Base-by-base conservation (phyloP, 30 jellyfish, hydroid and myxozoan species). In the Chironex yamaguchii region DNA sequence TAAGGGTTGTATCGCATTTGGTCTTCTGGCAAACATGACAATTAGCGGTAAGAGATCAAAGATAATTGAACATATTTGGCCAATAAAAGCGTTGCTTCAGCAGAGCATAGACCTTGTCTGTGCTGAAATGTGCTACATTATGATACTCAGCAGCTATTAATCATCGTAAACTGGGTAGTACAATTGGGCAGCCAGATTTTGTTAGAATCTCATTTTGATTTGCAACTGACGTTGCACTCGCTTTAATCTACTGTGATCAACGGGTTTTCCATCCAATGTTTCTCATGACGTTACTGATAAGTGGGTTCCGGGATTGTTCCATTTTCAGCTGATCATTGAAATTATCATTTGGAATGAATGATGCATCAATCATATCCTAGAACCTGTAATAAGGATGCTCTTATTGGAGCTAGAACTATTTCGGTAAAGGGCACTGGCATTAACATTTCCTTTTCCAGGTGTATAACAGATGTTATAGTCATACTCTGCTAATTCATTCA, bases 41-140 rank as follows among this genome's bases (percentile, higher is more conserved):
- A 52, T 58, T 20, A 54, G n/a, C 49, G 27, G 33, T 25, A 34
- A 58, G 66, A 13, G 71, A 30, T 26, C 28, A 13, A 62, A 80
- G 63, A 51, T 62, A 24, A 49, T 31, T 62, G 85, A 29, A 36
- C 91, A 80, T 80, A 72, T 54, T 51, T 1, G 95, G 89, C 93
- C 90, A 71, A 53, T 9, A 84, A 52, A 64, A 70, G n/a, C 89
- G n/a, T 22, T 77, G 67, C 29, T 51, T 77, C 23, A 77, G 33
- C 36, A 77, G 11, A 29, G 69, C 23, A 33, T 34, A 52, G 9
- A 51, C 34, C 36, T 34, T 62, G 30, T 36, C 73, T 25, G 33
- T n/a, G 32, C 91, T 84, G 50, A 62, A 51, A 58, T 80, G 91
- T 3, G 81, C 91, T 26, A 80, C 33, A 28, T 80, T 62, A 25